A percentile compares a stretch with the other conserved stretches of the same genome.
Conservation (phyloP, 2,888 invertebrate genomes). For the Cantharis lateralis region DNA sequence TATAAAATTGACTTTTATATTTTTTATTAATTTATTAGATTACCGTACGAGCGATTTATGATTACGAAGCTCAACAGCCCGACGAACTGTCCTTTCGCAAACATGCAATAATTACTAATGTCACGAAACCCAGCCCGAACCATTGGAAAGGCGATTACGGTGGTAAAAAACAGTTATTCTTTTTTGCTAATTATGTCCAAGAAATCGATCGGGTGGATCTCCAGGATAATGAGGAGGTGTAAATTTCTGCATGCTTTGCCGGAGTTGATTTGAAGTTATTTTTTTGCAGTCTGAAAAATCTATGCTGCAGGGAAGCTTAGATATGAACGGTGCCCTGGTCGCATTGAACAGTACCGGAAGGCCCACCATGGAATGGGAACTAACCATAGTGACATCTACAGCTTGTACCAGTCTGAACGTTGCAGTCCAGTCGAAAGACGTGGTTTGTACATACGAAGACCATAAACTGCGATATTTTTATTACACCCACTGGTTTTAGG, state of each 20-base stretch:
- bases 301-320: slow-evolving; percentile 83
- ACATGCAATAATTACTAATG: slow-evolving; percentile 93
- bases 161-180: slow-evolving; percentile 87
- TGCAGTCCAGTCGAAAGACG: slow-evolving; percentile 75
- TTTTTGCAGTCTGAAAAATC: slow-evolving; percentile 64
- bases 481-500: too few relatives aligned
- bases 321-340: slow-evolving; percentile 84
- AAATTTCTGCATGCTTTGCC: too few relatives aligned
- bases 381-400: slow-evolving; percentile 76
- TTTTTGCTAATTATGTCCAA: slow-evolving; percentile 91
- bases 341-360: slow-evolving; percentile 62
- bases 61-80: slow-evolving; percentile 82
- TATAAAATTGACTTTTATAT: background rate
- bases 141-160: slow-evolving; percentile 92
- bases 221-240: slow-evolving; percentile 56
- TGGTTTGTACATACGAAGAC: too few relatives aligned
- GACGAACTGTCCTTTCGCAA: slow-evolving; percentile 95
- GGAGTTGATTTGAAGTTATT: too few relatives aligned
- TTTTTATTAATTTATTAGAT: slow-evolving; percentile 56
- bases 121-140: slow-evolving; percentile 78
- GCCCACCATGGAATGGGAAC: slow-evolving; percentile 71
- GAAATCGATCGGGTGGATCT: slow-evolving; percentile 70
- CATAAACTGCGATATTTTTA: too few relatives aligned
- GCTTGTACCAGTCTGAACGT: slow-evolving; percentile 81
- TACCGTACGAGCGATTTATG: slow-evolving; percentile 85